Conservation (phyloP, 2,113 vertebrate genomes). For the Bucco capensis region DNA sequence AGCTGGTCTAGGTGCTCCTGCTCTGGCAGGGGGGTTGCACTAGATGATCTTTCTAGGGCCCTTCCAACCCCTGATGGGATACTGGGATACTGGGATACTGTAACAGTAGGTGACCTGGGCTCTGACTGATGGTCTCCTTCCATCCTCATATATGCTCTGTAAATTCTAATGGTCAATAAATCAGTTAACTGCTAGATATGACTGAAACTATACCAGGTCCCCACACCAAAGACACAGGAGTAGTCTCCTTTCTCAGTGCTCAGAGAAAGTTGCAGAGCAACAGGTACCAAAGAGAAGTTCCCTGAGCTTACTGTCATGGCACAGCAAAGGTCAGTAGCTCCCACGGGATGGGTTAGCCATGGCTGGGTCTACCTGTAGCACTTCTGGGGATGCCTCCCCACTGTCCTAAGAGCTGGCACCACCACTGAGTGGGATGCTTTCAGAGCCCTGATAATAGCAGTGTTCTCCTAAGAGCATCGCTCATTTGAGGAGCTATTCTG, state of each 20-base stretch:
- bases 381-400: neutral
- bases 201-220: neutral
- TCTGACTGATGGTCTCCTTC: neutral
- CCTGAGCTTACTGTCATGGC: rapidly evolving
- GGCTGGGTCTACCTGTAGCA: rapidly evolving
- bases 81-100: too few species aligned
- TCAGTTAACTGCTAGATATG: neutral
- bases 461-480: neutral
- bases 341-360: neutral
- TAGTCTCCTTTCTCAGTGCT: neutral
- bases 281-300: neutral
- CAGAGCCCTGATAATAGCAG: neutral
- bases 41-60: too few species aligned
- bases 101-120: neutral
- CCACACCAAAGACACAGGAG: neutral
- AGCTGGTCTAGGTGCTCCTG: too few species aligned
- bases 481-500: neutral
- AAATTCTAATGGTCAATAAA: neutral
- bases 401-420: neutral
- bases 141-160: neutral
- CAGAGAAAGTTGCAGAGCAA: neutral
- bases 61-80: too few species aligned
- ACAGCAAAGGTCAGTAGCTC: neutral
- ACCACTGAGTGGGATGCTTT: neutral
- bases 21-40: too few species aligned